A percentile compares a stretch with the other conserved stretches of the same genome.
Conservation (phyloP, 2,113 vertebrate genomes). For the Crotophaga sulcirostris region DNA sequence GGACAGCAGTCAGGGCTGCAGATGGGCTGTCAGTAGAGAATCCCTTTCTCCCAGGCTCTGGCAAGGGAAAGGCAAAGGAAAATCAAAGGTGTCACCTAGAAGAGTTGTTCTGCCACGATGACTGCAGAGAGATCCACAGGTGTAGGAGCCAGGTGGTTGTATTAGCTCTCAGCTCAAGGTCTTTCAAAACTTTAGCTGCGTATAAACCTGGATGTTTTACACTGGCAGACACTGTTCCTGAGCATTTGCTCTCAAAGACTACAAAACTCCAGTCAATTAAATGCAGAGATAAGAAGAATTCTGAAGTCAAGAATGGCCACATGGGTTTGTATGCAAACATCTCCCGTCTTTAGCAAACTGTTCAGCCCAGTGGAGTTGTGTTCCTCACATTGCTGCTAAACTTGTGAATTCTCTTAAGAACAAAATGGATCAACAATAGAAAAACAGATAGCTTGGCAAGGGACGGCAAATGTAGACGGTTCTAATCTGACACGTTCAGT, state of each 20-base stretch:
- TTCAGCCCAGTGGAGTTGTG: not conserved
- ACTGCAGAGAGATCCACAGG: fast-evolving
- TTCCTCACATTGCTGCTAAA: not conserved
- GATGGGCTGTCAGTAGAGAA: not conserved
- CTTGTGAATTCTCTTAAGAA: not conserved
- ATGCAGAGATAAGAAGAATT: not conserved
- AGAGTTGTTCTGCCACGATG: not conserved
- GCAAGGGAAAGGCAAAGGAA: not conserved
- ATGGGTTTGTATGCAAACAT: not conserved
- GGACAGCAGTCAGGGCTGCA: not conserved
- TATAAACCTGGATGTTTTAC: not conserved
- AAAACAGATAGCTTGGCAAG: not conserved
- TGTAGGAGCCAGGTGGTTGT: not conserved
- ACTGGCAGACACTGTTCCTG: not conserved
- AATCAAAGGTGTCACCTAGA: not conserved
- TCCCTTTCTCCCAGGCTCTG: not conserved
- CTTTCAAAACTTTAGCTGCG: not conserved
- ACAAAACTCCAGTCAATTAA: not conserved
- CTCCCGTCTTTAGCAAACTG: not conserved
- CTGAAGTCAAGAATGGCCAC: not conserved
- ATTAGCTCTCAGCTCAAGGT: not conserved
- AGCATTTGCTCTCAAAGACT: not conserved
- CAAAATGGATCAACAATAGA: not conserved
- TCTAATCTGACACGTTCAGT: not conserved
- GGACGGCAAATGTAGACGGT: not conserved